Evolutionary conservation across 1,140 invertebrate species (phyloP), one percentile per base, ranked within the genome.

Genomic region (Linepithema humile): DNA sequence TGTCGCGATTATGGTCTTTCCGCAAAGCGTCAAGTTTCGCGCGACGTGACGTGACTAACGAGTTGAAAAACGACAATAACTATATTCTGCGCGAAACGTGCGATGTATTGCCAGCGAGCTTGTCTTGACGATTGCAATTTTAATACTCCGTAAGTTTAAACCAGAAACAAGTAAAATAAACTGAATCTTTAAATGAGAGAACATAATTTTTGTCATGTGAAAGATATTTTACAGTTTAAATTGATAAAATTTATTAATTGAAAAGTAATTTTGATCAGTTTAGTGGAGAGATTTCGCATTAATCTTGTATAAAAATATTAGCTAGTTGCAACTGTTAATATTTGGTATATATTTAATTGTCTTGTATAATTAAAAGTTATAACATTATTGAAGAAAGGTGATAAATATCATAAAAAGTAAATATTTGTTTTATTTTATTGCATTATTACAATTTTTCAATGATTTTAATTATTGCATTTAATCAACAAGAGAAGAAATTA

Each of bases 21-120:
- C 12, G 38, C 48, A 23, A 80, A 80, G 20, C 20, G 12, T 64
- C 20, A 40, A 75, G 60, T 77, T 86, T 75, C 23, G 40, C 59
- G 29, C 38, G 20, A 75, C 60, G 55, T 64, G 53, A 75, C 35
- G n/a, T 6, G 57, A 86, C 32, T 60, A 67, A 40, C 9, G 50
- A 78, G 29, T 73, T 64, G 64, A 85, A n/a, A 40, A 53, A 80
- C 45, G 23, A 3, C 23, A 17, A 45, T 38, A 29, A 4, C 20
- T 10, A 26, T 75, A 45, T 50, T 43, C 23, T 20, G 23, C n/a
- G 40, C 29, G 45, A 65, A 59, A 48, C 15, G 32, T 20, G 17
- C 9, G 35, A 32, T 29, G 43, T 20, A 6, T 12, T 12, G n/a
- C 59, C 45, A 17, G 2, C 59, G 32, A 48, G 7, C 35, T 73